A percentile compares a stretch with the other conserved stretches of the same genome.
These are phyloP conservation scores for Struthidea cinerea DNA, from an alignment of 2,113 vertebrate genomes.

Conservation along the genomic window DNA sequence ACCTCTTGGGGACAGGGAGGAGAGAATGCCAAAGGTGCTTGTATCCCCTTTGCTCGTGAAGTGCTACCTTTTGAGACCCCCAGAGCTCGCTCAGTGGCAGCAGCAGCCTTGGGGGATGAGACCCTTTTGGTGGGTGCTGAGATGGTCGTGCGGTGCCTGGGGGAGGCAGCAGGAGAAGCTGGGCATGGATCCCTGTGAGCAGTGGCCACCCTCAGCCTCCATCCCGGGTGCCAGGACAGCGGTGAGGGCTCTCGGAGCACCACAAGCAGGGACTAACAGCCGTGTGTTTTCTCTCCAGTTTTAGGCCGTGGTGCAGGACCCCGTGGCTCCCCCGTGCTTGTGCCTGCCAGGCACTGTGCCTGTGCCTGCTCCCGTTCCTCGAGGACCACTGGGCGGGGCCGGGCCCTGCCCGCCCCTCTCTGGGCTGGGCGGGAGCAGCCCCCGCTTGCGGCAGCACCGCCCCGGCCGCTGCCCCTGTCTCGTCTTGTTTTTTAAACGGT, in stretches of 20 bases:
- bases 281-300: conserved; percentile 47
- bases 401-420: conserved; percentile 30
- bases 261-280: neutral
- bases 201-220: neutral
- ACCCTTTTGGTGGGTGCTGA: neutral
- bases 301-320: conserved; percentile 66
- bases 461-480: neutral
- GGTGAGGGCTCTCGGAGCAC: rapidly evolving
- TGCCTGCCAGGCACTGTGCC: conserved; percentile 10
- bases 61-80: neutral
- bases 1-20: neutral
- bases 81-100: rapidly evolving
- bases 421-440: neutral
- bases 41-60: rapidly evolving
- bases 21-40: too few species aligned
- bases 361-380: neutral
- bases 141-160: rapidly evolving
- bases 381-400: conserved; percentile 34
- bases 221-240: rapidly evolving
- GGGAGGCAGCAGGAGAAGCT: neutral
- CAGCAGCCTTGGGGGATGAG: neutral
- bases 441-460: neutral
- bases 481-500: conserved; percentile 44
- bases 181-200: rapidly evolving
- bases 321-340: conserved; percentile 11